Evolutionary conservation across 2,797 vertebrate species (phyloP), one percentile per base, ranked within the genome.

Genomic region (Chelmon rostratus): DNA sequence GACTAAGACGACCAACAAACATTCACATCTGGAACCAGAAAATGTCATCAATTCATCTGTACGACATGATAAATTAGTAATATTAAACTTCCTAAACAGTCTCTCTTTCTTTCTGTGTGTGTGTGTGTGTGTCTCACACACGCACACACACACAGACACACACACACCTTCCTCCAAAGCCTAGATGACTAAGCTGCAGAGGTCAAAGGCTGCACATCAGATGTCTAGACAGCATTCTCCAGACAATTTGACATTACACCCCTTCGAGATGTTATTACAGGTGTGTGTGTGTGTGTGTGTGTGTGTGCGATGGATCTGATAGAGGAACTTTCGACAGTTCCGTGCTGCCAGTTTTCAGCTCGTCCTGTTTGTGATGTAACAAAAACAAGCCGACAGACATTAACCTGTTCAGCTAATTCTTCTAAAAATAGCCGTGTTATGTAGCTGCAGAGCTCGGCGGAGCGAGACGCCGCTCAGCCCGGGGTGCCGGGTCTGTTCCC

Each of bases 151-250:
- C 67, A 61, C 67, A 59, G 64, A 70, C 23, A 53, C 16, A 62
- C 9, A 66, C 21, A 68, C 63, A 73, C 76, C 21, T 42, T 65
- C 74, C 58, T 57, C 31, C 50, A 18, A 11, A 57, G 62, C 68
- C 37, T n/a, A 1, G 46, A 65, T 79, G 70, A 87, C 78, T 78
- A 85, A 79, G 77, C 78, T 21, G 56, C 4, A 6, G 40, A 59
- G 85, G 87, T 87, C 81, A 79, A 73, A 88, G 78, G 82, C n/a
- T 59, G 64, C 68, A 63, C 66, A 79, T 84, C 78, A 80, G 61
- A 74, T 71, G 82, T 88, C 81, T 85, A 88, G 82, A 88, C 85
- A 73, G 73, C 46, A 42, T 69, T 73, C 78, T 83, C 82, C 52
- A 79, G 83, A 73, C 76, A 67, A 52, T 82, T 79, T 76, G 79